Base-by-base conservation (phyloP, 1,140 invertebrate genomes). In the Lamellibrachia luymesi region DNA sequence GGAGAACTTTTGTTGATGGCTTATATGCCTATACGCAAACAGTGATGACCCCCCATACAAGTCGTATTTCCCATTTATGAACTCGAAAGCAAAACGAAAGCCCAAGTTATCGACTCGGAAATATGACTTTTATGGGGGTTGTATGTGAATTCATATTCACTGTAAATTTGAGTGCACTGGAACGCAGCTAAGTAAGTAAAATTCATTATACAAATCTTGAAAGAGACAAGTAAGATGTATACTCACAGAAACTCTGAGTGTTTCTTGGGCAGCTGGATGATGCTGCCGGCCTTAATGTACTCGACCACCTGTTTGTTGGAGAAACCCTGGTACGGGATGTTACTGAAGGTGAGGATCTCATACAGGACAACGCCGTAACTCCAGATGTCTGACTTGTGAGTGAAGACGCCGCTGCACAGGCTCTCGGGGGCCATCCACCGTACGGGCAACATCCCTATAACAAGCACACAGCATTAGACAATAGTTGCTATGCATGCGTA, bases 401-500 rank as follows among this genome's bases (percentile, higher is more conserved):
- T 99, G 95, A 99, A 99, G 80, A 98, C 97, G 8, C 98, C 98
- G 95, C 98, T 98, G 91, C 98, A 97, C 50, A 99, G 97, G 94
- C 98, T 98, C 96, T 99, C 98, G 0, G 98, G 98, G 0, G 98
- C 98, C 98, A 99, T 99, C 98, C 98, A 99, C 56, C 98, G 97
- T 0, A 99, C 98, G 4, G 98, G 98, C 89, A 94, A 96, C 93
- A 98, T 96, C 50, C 98, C 98, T 96, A 98, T 90, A 13, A 98
- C 5, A 64, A 93, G 22, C 52, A 49, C 17, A 90, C 56, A 52
- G 51, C 51, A 8, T 25, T 17, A 38, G 38, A 38, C 38, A 1
- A 38, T 38, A 38, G 38, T 38, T 38, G 38, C 38, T 38, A 38
- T 38, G 38, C 38, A 38, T 38, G 38, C 38, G 1, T 38, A 38